A percentile compares a stretch with the other conserved stretches of the same genome.
These are phyloP conservation scores for Laticauda laticaudata DNA, from an alignment of 2,113 vertebrate species.

Conservation along the genomic window DNA sequence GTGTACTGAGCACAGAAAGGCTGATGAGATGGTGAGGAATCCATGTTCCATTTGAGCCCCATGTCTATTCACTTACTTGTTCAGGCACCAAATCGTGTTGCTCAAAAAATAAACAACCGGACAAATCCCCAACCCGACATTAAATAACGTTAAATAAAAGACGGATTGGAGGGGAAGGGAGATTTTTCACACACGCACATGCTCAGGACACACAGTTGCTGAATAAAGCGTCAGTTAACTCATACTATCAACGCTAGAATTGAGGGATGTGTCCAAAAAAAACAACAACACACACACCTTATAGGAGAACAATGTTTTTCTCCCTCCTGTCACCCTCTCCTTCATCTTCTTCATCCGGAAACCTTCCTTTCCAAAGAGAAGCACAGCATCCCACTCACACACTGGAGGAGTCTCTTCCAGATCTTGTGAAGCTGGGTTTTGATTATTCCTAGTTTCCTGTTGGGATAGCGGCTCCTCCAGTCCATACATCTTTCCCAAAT, in stretches of 20 bases:
- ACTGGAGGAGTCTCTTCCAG: neutral
- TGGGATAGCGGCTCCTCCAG: slow-evolving; percentile 22
- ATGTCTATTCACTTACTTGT: neutral
- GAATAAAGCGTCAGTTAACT: too few species aligned
- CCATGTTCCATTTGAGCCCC: neutral
- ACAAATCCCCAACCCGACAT: neutral
- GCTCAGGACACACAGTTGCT: neutral
- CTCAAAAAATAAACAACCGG: neutral
- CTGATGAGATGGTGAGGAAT: neutral
- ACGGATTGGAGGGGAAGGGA: neutral
- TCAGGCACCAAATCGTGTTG: neutral
- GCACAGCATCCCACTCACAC: neutral
- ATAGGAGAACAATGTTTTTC: too few species aligned
- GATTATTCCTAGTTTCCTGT: neutral
- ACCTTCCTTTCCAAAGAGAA: neutral
- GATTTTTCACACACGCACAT: neutral
- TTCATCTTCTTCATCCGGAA: neutral
- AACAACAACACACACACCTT: neutral
- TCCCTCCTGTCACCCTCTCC: neutral
- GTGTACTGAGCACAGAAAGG: neutral
- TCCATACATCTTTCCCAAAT: neutral
- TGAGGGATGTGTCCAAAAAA: neutral
- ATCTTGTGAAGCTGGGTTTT: neutral
- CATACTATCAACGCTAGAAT: neutral
- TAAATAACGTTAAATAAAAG: neutral